Evolutionary conservation across 2,888 invertebrate species (phyloP).

Genomic region (Agrotis exclamationis): DNA sequence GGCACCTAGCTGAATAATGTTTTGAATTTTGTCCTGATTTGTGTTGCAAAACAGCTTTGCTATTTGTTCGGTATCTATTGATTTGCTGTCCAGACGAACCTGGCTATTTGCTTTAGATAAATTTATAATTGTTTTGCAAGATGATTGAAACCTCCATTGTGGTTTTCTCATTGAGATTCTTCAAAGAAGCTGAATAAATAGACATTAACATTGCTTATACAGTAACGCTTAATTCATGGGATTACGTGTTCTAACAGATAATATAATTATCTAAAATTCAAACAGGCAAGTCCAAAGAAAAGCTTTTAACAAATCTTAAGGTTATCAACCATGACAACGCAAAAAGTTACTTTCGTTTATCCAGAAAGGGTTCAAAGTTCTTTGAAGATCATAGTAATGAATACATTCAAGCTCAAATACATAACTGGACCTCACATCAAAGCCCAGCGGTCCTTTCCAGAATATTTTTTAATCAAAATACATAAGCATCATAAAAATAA

Average conservation of each 20-base stretch:
- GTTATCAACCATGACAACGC: not conserved
- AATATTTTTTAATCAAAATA: slow-evolving; percentile 44
- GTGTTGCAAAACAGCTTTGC: no score
- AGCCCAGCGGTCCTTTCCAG: not conserved
- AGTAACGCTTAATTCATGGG: no score
- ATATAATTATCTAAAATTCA: not conserved
- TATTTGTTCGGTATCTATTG: no score
- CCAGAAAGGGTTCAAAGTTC: not conserved
- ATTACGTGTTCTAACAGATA: no score
- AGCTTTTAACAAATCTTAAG: not conserved
- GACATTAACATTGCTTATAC: no score
- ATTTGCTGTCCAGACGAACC: no score
- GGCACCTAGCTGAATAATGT: no score
- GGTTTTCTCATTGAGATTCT: not conserved
- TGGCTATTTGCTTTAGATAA: not conserved
- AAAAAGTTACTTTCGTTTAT: not conserved
- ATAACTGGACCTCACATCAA: slow-evolving; percentile 25
- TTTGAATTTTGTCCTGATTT: no score
- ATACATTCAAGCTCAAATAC: slow-evolving; percentile 4
- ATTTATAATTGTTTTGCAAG: not conserved
- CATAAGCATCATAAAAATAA: slow-evolving; percentile 41
- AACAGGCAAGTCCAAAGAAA: not conserved
- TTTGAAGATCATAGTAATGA: not conserved
- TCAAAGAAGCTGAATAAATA: not conserved
- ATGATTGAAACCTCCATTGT: not conserved